phyloP scores from a whole-genome alignment of 2,797 vertebrate species.

The Bryconaethiops microstoma region DNA sequence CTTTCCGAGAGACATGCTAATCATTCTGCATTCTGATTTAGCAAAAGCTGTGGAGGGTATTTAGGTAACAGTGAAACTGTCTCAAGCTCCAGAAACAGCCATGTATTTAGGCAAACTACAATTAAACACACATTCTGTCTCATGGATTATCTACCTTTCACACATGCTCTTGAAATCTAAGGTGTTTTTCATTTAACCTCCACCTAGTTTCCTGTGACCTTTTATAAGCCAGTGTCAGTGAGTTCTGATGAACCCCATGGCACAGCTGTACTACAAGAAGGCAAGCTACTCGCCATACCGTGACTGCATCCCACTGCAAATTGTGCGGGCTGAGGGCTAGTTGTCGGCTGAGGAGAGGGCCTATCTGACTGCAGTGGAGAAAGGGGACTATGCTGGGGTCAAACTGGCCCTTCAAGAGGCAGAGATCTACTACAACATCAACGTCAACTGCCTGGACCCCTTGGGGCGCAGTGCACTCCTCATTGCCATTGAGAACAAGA shows the following conservation, averaged over 20 bases:
- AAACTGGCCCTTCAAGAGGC: slow-evolving; percentile 84
- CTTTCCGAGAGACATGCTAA: background rate
- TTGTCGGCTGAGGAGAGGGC: slow-evolving; percentile 84
- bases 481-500: slow-evolving; percentile 89
- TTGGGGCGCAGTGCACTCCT: slow-evolving; percentile 85
- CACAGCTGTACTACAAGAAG: slow-evolving; percentile 85
- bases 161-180: background rate
- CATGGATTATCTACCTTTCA: background rate
- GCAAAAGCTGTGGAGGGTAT: background rate
- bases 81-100: background rate
- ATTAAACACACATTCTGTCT: background rate
- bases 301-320: slow-evolving; percentile 85
- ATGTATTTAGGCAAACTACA: background rate
- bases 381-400: slow-evolving; percentile 85
- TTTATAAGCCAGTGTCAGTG: slow-evolving; percentile 23
- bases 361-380: slow-evolving; percentile 86
- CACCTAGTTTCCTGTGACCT: slow-evolving; percentile 12
- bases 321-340: slow-evolving; percentile 85
- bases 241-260: slow-evolving; percentile 56
- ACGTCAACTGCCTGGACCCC: slow-evolving; percentile 88
- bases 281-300: slow-evolving; percentile 85
- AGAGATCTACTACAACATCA: slow-evolving; percentile 88
- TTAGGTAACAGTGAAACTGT: background rate
- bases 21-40: background rate
- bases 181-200: background rate